Evolutionary conservation across 2,888 invertebrate species (phyloP).

Genomic region (Ennomos erosarius): DNA sequence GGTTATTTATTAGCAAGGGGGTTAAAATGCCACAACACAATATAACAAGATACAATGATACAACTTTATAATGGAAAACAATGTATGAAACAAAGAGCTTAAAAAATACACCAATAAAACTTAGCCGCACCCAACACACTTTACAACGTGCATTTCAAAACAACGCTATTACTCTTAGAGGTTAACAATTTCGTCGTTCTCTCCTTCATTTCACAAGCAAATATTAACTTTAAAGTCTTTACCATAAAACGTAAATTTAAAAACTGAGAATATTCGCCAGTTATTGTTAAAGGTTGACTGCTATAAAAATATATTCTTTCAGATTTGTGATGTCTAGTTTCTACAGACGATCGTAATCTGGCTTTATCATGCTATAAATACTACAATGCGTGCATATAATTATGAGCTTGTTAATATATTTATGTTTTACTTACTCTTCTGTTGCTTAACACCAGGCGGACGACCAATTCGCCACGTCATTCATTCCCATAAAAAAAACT

Average conservation of each 20-base stretch:
- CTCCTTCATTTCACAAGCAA: constrained; percentile 24
- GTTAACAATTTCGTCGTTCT: constrained; percentile 38
- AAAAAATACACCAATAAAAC: constrained; percentile 5
- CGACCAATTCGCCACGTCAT: no score
- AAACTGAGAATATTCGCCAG: constrained; percentile 48
- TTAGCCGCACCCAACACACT: background rate
- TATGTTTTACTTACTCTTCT: no score
- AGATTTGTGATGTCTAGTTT: constrained; percentile 44
- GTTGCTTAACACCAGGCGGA: no score
- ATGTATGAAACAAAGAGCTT: no score
- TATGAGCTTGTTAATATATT: no score
- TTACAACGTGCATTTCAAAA: constrained; percentile 32
- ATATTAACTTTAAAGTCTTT: constrained; percentile 22
- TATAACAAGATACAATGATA: no score
- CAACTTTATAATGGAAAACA: no score
- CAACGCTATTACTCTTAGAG: constrained; percentile 38
- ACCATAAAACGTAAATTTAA: constrained; percentile 39
- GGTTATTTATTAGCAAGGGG: no score
- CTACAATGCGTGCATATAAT: background rate
- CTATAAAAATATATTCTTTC: constrained; percentile 49
- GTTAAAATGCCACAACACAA: no score
- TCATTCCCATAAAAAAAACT: no score
- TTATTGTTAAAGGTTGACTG: constrained; percentile 53
- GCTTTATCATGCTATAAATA: no score
- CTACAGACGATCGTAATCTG: constrained; percentile 35